Conservation (phyloP, 2,888 invertebrate genomes). For the Drosophila suboccidentalis region DNA sequence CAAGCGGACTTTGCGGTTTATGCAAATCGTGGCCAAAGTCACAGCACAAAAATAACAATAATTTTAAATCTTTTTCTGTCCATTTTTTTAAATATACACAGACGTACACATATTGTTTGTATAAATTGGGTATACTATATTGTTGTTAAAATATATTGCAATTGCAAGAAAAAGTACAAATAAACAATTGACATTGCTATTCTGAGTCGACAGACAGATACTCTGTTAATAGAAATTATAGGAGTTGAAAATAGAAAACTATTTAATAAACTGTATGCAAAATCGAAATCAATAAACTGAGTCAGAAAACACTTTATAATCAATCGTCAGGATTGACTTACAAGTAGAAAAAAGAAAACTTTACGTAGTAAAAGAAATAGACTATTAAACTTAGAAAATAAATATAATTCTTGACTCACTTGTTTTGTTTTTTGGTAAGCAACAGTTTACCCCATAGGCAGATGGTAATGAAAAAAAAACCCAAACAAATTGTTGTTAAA, state of each 20-base stretch:
- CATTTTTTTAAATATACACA: conserved; percentile 19
- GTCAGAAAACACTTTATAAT: too few relatives aligned
- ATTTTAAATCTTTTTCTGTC: conserved; percentile 18
- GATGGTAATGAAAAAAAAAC: conserved; percentile 6
- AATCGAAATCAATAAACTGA: background rate
- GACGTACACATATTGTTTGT: conserved; percentile 23
- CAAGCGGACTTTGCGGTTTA: conserved; percentile 80
- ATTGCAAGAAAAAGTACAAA: conserved; percentile 20
- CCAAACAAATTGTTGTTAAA: conserved; percentile 39
- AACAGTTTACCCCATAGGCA: conserved; percentile 3
- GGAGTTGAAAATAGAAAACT: too few relatives aligned
- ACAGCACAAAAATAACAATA: conserved; percentile 50
- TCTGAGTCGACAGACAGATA: background rate
- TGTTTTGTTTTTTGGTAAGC: background rate
- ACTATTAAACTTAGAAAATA: background rate
- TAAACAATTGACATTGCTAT: background rate
- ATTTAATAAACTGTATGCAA: background rate
- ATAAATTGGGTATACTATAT: conserved; percentile 14
- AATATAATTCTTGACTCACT: too few relatives aligned
- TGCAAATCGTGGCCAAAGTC: conserved; percentile 66
- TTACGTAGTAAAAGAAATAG: background rate
- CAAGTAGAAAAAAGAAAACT: background rate
- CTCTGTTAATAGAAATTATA: background rate
- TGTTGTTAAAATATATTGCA: conserved; percentile 46
- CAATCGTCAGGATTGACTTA: background rate